A percentile compares a stretch with the other conserved stretches of the same genome.
phyloP scores from a whole-genome alignment of 2,797 vertebrate genomes.

The Tapirus indicus region DNA sequence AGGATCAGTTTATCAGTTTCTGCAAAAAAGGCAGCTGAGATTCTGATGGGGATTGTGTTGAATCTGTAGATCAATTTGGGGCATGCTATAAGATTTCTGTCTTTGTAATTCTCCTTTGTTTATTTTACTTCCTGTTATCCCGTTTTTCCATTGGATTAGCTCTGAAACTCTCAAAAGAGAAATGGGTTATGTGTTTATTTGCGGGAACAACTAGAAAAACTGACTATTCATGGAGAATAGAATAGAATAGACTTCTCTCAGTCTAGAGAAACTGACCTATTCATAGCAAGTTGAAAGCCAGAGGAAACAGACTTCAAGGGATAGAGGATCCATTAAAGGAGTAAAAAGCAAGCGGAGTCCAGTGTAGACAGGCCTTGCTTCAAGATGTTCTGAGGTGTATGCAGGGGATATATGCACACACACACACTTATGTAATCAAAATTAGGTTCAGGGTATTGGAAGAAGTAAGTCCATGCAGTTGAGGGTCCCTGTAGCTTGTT shows the following conservation, averaged over 20 bases:
- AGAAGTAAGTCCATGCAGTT: background rate
- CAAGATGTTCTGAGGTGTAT: background rate
- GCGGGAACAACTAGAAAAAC: background rate
- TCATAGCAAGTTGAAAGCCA: background rate
- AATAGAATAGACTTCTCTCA: no score
- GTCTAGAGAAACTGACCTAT: background rate
- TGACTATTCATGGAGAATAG: no score
- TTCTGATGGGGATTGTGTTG: background rate
- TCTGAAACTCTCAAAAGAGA: conserved; percentile 15
- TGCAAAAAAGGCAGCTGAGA: background rate
- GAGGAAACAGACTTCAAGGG: background rate
- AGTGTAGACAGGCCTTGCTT: background rate
- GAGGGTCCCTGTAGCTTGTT: background rate
- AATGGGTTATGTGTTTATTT: background rate
- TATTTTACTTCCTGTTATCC: conserved; percentile 1
- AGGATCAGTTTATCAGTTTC: conserved; percentile 14
- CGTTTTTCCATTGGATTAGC: conserved; percentile 17
- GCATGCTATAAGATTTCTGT: background rate
- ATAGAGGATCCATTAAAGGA: background rate
- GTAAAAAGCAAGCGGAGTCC: background rate
- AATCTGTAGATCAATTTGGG: background rate
- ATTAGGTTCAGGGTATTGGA: conserved; percentile 16
- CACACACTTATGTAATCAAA: background rate
- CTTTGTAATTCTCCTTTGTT: conserved; percentile 22
- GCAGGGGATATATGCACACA: background rate